These are phyloP conservation scores for Chlorops oryzae DNA, from an alignment of 1,140 invertebrate species.

Conservation along the genomic window DNA sequence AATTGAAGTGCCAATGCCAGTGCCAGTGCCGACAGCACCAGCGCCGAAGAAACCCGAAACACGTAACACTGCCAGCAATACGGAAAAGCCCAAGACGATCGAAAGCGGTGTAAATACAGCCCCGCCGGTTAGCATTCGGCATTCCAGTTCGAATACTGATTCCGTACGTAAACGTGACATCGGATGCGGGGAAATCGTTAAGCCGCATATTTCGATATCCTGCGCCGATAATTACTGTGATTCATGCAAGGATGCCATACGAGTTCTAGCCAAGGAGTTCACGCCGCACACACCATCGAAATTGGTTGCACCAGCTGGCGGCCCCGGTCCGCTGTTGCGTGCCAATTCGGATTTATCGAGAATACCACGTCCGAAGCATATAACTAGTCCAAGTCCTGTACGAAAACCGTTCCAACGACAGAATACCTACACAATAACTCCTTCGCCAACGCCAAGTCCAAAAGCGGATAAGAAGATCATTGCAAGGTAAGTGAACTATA, in stretches of 20 bases:
- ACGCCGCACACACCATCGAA: conserved; percentile 25
- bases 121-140: conserved; percentile 14
- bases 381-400: conserved; percentile 47
- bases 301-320: too few relatives aligned
- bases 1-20: conserved; percentile 6
- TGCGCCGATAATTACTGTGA: conserved; percentile 59
- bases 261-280: conserved; percentile 51
- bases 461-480: conserved; percentile 25
- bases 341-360: conserved; percentile 35
- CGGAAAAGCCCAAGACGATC: conserved; percentile 7
- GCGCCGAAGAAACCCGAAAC: conserved; percentile 6
- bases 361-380: conserved; percentile 48
- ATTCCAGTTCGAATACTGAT: conserved; percentile 41
- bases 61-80: conserved; percentile 27
- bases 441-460: conserved; percentile 24
- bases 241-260: conserved; percentile 59
- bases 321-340: too few relatives aligned
- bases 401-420: conserved; percentile 48
- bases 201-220: conserved; percentile 51
- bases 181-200: conserved; percentile 52
- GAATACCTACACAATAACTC: conserved; percentile 50
- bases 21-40: conserved; percentile 18
- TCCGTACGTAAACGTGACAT: conserved; percentile 48
- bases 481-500: conserved; percentile 30
- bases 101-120: conserved; percentile 18